These are phyloP conservation scores for Hyles lineata DNA, from an alignment of 2,888 invertebrate species.

Conservation along the genomic window DNA sequence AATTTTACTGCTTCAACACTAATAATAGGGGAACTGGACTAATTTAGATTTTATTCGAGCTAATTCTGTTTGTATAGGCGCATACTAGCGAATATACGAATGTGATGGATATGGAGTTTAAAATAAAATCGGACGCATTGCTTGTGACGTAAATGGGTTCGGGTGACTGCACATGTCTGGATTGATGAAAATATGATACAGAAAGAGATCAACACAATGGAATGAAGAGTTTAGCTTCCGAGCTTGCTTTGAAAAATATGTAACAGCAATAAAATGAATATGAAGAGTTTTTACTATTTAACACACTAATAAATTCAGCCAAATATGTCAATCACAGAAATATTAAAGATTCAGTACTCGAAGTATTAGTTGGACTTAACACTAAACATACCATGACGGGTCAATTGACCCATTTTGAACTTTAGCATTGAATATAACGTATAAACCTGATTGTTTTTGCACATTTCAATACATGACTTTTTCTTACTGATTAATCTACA, in stretches of 20 bases:
- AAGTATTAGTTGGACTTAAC: too few relatives aligned
- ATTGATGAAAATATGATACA: constrained; percentile 19
- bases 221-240: not conserved
- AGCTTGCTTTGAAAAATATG: not conserved
- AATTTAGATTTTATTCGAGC: constrained; percentile 23
- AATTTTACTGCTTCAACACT: constrained; percentile 28
- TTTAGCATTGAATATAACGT: too few relatives aligned
- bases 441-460: too few relatives aligned
- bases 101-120: constrained; percentile 14
- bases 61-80: not conserved
- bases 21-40: constrained; percentile 26
- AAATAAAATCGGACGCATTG: constrained; percentile 21
- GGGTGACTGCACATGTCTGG: not conserved
- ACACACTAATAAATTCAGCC: too few relatives aligned
- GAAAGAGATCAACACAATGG: not conserved
- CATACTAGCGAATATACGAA: not conserved
- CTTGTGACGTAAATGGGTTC: constrained; percentile 16
- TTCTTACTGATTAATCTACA: too few relatives aligned
- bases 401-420: too few relatives aligned
- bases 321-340: too few relatives aligned
- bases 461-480: too few relatives aligned
- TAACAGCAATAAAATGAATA: not conserved
- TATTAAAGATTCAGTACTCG: too few relatives aligned
- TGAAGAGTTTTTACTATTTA: not conserved
- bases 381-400: too few relatives aligned